These are phyloP conservation scores for Craniophora ligustri DNA, from an alignment of 2,888 invertebrate species.

Conservation along the genomic window DNA sequence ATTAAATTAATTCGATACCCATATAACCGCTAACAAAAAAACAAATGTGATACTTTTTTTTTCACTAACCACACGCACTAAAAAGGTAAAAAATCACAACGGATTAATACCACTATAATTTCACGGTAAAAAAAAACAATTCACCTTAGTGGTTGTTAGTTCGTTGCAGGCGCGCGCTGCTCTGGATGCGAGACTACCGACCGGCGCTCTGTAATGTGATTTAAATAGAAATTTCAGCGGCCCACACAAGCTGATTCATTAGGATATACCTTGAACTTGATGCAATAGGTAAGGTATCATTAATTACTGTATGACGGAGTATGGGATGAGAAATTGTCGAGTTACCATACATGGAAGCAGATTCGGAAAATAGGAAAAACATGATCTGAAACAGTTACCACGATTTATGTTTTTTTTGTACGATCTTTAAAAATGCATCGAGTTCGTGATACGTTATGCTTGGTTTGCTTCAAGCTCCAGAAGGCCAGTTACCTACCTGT, in stretches of 20 bases:
- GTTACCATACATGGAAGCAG: slow-evolving; percentile 24
- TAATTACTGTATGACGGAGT: slow-evolving; percentile 34
- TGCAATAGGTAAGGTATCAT: slow-evolving; percentile 54
- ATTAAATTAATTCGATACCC: not conserved
- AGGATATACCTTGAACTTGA: slow-evolving; percentile 85
- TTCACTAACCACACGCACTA: not conserved
- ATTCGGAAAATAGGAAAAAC: not conserved
- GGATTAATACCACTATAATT: slow-evolving; percentile 5
- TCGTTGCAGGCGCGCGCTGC: slow-evolving; percentile 87
- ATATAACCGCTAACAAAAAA: not conserved
- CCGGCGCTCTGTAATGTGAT: slow-evolving; percentile 68
- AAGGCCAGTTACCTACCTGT: too few species aligned
- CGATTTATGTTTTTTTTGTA: too few species aligned
- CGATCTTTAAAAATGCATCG: too few species aligned
- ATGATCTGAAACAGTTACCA: not conserved
- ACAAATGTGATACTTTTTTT: not conserved
- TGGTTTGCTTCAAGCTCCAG: too few species aligned
- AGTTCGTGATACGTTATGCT: too few species aligned
- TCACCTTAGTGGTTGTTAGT: slow-evolving; percentile 64
- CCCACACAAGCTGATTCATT: slow-evolving; percentile 82
- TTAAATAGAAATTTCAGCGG: slow-evolving; percentile 86
- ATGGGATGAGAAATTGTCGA: slow-evolving; percentile 12
- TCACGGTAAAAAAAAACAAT: slow-evolving; percentile 37
- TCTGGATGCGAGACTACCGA: slow-evolving; percentile 75
- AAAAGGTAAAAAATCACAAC: slow-evolving; percentile 15